Evolutionary conservation across 1,140 invertebrate genomes (phyloP).

Genomic region (Caenorhabditis brenneri): DNA sequence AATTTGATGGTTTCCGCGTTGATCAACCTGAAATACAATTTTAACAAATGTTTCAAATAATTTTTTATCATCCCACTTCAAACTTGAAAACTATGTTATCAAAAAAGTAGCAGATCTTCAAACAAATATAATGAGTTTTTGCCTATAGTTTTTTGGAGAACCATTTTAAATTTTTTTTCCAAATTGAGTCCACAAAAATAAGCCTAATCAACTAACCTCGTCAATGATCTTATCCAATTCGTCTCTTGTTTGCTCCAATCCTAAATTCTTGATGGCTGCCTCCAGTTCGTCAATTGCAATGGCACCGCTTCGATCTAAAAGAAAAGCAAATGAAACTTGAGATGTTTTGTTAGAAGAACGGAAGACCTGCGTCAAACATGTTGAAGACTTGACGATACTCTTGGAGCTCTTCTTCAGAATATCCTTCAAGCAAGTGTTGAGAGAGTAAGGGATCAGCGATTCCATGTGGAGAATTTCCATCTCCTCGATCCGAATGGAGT

Average conservation of each 20-base stretch:
- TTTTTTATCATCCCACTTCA: too few relatives aligned
- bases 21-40: slow-evolving; percentile 53
- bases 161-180: too few relatives aligned
- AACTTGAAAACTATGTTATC: too few relatives aligned
- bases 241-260: slow-evolving; percentile 60
- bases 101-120: too few relatives aligned
- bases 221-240: slow-evolving; percentile 57
- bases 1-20: slow-evolving; percentile 70
- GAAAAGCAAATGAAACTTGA: slow-evolving; percentile 33
- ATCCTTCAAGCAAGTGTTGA: slow-evolving; percentile 60
- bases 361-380: slow-evolving; percentile 65
- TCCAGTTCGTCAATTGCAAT: slow-evolving; percentile 69
- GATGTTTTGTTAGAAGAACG: slow-evolving; percentile 6
- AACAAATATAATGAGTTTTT: too few relatives aligned
- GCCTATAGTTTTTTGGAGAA: too few relatives aligned
- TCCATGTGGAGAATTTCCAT: slow-evolving; percentile 35
- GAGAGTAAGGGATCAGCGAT: slow-evolving; percentile 59
- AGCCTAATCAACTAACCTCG: slow-evolving; percentile 49
- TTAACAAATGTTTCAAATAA: too few relatives aligned
- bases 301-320: slow-evolving; percentile 65
- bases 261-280: slow-evolving; percentile 68
- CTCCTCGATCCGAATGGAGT: slow-evolving; percentile 50
- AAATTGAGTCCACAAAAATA: background rate
- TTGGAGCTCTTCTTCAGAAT: slow-evolving; percentile 66
- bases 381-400: slow-evolving; percentile 69